A percentile compares a stretch with the other conserved stretches of the same genome.
These are phyloP conservation scores for Phalanger gymnotis DNA, from an alignment of 2,797 vertebrate species.

Conservation along the genomic window DNA sequence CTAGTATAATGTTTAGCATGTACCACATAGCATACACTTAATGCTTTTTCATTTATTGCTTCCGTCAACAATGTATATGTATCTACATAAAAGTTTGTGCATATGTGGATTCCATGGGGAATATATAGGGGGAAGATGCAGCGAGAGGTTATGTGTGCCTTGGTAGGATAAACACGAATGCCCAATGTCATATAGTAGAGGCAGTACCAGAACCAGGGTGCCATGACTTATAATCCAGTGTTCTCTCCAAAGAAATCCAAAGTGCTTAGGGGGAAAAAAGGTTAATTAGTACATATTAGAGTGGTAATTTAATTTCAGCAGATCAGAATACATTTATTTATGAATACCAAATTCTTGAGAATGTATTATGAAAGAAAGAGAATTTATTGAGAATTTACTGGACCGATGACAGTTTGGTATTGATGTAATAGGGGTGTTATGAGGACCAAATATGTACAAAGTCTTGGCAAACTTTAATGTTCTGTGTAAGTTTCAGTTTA, in stretches of 20 bases:
- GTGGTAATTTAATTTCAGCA: not conserved
- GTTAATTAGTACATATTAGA: not conserved
- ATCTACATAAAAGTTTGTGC: not conserved
- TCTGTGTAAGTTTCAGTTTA: not conserved
- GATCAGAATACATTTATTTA: not conserved
- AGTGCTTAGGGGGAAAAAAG: not conserved
- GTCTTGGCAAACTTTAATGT: not conserved
- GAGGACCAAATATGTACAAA: not conserved
- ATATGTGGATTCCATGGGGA: not conserved
- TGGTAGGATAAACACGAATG: not conserved
- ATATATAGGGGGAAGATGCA: not conserved
- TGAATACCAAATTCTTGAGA: not conserved
- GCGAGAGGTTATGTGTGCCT: not conserved
- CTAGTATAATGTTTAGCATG: not conserved
- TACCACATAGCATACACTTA: not conserved
- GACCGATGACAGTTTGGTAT: not conserved
- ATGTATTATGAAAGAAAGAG: not conserved
- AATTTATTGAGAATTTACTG: not conserved
- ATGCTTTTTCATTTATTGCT: not conserved
- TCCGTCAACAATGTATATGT: not conserved
- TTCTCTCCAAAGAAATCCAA: not conserved
- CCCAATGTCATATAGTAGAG: not conserved
- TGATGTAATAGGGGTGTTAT: not conserved
- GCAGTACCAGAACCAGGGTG: not conserved
- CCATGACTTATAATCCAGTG: not conserved